Evolutionary conservation across 2,113 vertebrate species (phyloP).

Genomic region (Saccopteryx bilineata): DNA sequence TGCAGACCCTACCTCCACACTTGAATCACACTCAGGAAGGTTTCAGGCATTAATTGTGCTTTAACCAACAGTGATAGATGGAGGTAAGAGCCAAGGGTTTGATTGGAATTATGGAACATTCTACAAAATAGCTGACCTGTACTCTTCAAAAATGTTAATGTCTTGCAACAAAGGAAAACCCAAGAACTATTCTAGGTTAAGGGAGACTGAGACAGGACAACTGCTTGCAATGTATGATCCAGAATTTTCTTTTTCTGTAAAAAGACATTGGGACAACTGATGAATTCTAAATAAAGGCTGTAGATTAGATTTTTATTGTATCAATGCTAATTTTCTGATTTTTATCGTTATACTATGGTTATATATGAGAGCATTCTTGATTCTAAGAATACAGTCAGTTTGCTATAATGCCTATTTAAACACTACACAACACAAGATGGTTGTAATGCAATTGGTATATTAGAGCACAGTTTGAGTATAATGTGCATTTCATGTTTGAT

Average conservation of each 20-base stretch:
- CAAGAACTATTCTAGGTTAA: slow-evolving; percentile 63
- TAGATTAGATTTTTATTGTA: slow-evolving; percentile 45
- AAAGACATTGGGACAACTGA: slow-evolving; percentile 50
- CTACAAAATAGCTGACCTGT: slow-evolving; percentile 30
- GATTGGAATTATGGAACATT: slow-evolving; percentile 55
- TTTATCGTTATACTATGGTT: slow-evolving; percentile 10
- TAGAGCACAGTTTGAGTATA: neutral
- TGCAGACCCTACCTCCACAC: slow-evolving; percentile 42
- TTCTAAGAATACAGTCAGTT: neutral
- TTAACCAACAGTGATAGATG: slow-evolving; percentile 43
- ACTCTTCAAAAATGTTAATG: slow-evolving; percentile 71
- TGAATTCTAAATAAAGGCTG: slow-evolving; percentile 27
- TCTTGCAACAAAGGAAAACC: slow-evolving; percentile 56
- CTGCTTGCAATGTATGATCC: neutral
- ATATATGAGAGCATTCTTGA: slow-evolving; percentile 18
- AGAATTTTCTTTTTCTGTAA: slow-evolving; percentile 63
- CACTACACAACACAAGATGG: neutral
- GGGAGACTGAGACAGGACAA: slow-evolving; percentile 16
- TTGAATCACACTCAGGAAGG: slow-evolving; percentile 64
- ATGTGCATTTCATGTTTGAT: slow-evolving; percentile 46
- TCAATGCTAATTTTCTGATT: slow-evolving; percentile 52
- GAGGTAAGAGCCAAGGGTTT: slow-evolving; percentile 58
- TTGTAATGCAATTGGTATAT: neutral
- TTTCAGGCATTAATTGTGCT: slow-evolving; percentile 54
- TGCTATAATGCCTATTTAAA: slow-evolving; percentile 4